Conservation (phyloP, 2,888 invertebrate genomes). For the Athalia rosae region DNA sequence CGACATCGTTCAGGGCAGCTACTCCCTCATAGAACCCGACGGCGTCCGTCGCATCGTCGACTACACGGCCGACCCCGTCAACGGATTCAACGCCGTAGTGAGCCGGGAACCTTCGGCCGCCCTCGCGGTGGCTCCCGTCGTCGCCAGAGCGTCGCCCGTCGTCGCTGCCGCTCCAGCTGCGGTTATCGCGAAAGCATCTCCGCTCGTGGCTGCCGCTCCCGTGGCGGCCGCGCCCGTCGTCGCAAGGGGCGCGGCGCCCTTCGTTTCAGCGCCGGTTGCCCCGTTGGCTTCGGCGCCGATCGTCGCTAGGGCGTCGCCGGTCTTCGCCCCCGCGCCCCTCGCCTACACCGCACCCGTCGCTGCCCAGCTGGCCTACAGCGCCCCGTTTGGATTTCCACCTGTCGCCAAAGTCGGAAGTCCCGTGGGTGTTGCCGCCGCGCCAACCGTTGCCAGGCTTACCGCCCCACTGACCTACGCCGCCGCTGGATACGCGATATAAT, state of each 20-base stretch:
- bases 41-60: conserved; percentile 63
- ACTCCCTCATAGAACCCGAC: conserved; percentile 64
- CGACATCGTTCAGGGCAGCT: conserved; percentile 64
- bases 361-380: conserved; percentile 57
- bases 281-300: conserved; percentile 37
- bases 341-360: conserved; percentile 70
- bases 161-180: conserved; percentile 49
- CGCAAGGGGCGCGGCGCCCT: conserved; percentile 57
- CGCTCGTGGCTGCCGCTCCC: conserved; percentile 69
- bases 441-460: conserved; percentile 49
- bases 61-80: conserved; percentile 59
- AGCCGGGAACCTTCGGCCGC: conserved; percentile 60
- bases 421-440: conserved; percentile 22
- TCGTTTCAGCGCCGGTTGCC: conserved; percentile 45
- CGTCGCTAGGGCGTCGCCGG: conserved; percentile 49
- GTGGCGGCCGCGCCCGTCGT: conserved; percentile 60
- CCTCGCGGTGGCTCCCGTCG: conserved; percentile 53
- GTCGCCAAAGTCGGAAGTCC: conserved; percentile 40
- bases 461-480: conserved; percentile 55
- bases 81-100: conserved; percentile 67
- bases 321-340: conserved; percentile 41
- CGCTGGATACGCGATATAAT: conserved; percentile 51
- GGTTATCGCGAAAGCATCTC: conserved; percentile 40
- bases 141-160: conserved; percentile 47
- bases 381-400: conserved; percentile 55